Conservation (phyloP, 2,113 vertebrate species). For the Trichechus manatus region DNA sequence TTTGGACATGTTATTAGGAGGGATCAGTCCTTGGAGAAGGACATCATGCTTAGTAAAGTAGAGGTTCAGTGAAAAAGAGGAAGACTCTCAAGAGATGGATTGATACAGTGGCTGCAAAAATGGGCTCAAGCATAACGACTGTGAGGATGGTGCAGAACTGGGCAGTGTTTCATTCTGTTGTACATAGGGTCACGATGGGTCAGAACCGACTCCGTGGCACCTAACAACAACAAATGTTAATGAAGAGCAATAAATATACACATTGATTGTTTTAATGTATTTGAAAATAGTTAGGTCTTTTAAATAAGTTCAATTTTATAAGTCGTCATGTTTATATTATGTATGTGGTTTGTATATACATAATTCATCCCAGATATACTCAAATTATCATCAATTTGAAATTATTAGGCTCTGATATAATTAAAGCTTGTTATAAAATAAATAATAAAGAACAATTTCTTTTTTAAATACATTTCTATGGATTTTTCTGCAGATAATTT, state of each 20-base stretch:
- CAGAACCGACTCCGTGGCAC: too few relatives aligned
- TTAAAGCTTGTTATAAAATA: conserved; percentile 38
- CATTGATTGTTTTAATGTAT: background rate
- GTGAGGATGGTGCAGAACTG: too few relatives aligned
- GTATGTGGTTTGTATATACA: background rate
- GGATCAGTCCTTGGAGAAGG: too few relatives aligned
- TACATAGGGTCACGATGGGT: too few relatives aligned
- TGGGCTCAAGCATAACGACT: too few relatives aligned
- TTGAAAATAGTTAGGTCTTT: conserved; percentile 33
- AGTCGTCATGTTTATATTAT: background rate
- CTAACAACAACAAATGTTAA: background rate
- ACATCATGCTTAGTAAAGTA: too few relatives aligned
- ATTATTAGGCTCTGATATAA: background rate
- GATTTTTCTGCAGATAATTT: conserved; percentile 42
- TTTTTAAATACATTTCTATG: conserved; percentile 20
- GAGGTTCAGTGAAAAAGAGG: too few relatives aligned
- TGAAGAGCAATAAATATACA: conserved; percentile 18
- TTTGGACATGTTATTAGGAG: too few relatives aligned
- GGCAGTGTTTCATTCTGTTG: too few relatives aligned
- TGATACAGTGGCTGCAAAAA: too few relatives aligned
- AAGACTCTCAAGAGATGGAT: too few relatives aligned
- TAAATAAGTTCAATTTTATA: conserved; percentile 20
- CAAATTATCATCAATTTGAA: conserved; percentile 30
- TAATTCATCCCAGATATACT: background rate
- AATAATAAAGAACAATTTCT: background rate